These are phyloP conservation scores for Corythornis madagascariensis DNA, from an alignment of 2,113 vertebrate species.

Conservation along the genomic window DNA sequence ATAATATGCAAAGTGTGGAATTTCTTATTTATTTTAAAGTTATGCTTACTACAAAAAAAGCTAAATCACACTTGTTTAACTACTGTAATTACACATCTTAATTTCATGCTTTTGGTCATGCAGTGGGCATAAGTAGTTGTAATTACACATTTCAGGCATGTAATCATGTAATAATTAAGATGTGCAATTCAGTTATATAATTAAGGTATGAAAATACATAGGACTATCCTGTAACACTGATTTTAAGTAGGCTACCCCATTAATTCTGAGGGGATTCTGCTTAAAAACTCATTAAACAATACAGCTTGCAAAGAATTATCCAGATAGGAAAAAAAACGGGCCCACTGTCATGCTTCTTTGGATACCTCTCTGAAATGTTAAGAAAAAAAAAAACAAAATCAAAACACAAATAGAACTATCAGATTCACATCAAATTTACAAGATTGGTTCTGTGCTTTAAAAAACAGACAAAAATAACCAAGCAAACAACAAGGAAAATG, in stretches of 20 bases:
- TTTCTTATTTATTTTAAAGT: not conserved
- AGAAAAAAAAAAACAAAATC: too few relatives aligned
- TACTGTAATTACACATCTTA: conserved; percentile 29
- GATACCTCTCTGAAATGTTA: not conserved
- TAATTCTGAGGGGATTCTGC: not conserved
- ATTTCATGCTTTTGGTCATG: conserved; percentile 61
- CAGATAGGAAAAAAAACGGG: not conserved
- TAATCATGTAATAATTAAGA: conserved; percentile 62
- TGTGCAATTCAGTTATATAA: conserved; percentile 51
- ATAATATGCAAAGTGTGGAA: not conserved
- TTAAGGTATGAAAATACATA: conserved; percentile 45
- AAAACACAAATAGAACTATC: not conserved
- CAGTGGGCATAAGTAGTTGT: conserved; percentile 42
- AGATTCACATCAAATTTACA: not conserved
- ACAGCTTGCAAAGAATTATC: not conserved
- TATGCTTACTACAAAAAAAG: conserved; percentile 6
- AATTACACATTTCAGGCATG: conserved; percentile 57
- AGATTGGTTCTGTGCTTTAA: not conserved
- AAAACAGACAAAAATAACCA: not conserved
- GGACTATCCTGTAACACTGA: conserved; percentile 9
- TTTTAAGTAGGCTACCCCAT: conserved; percentile 3
- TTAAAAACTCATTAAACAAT: not conserved
- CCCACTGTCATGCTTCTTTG: not conserved
- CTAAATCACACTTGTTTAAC: conserved; percentile 1
- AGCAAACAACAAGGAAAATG: too few relatives aligned